phyloP scores from a whole-genome alignment of 2,797 vertebrate genomes.

The Siniperca scherzeri region DNA sequence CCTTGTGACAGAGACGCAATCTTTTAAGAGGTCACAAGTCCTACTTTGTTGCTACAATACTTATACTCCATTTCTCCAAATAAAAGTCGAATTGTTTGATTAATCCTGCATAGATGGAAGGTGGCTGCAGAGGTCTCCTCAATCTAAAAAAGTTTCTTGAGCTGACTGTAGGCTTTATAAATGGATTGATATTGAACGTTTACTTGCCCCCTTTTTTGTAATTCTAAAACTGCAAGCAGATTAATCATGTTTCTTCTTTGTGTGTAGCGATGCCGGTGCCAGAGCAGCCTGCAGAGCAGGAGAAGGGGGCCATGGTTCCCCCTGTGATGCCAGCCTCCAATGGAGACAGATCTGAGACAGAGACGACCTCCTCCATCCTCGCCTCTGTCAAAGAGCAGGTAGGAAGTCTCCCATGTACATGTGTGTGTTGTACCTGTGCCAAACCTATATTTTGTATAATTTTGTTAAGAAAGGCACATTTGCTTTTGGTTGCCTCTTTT shows the following conservation, averaged over 20 bases:
- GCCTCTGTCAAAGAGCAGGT: slow-evolving; percentile 99
- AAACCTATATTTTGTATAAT: slow-evolving; percentile 8
- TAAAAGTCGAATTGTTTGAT: slow-evolving; percentile 14
- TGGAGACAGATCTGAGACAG: slow-evolving; percentile 93
- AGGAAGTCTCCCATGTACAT: slow-evolving; percentile 51
- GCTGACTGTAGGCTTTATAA: background rate
- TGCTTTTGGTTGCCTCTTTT: background rate
- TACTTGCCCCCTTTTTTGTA: background rate
- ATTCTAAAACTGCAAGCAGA: background rate
- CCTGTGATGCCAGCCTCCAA: slow-evolving; percentile 94
- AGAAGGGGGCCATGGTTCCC: slow-evolving; percentile 94
- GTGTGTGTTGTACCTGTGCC: slow-evolving; percentile 13
- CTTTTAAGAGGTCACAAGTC: background rate
- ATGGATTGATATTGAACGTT: slow-evolving; percentile 4
- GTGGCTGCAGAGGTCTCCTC: background rate
- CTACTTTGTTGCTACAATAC: background rate
- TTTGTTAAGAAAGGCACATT: slow-evolving; percentile 2
- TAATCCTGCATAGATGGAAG: slow-evolving; percentile 2
- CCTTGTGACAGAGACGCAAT: background rate
- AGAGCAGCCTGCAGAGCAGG: slow-evolving; percentile 94
- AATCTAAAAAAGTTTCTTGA: background rate
- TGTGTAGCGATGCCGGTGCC: slow-evolving; percentile 94
- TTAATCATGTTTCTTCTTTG: slow-evolving; percentile 1
- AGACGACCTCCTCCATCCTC: slow-evolving; percentile 97
- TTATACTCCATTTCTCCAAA: background rate